These are phyloP conservation scores for Lithophane socia DNA, from an alignment of 2,888 invertebrate species.

Conservation along the genomic window DNA sequence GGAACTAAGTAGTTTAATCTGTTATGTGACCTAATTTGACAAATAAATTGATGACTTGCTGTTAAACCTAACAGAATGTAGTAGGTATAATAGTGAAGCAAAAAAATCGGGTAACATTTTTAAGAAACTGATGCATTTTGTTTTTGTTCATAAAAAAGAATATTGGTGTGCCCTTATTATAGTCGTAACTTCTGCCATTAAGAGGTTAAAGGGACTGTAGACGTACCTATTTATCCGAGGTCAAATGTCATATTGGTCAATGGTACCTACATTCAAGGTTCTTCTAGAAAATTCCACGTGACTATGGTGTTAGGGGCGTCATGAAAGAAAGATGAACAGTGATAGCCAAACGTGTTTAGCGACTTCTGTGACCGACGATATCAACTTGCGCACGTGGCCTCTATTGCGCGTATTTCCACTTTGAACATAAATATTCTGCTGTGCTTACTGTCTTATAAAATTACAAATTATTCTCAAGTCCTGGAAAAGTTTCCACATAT, in stretches of 20 bases:
- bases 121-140: no score
- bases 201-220: background rate
- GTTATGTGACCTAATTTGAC: slow-evolving; percentile 13
- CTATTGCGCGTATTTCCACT: slow-evolving; percentile 9
- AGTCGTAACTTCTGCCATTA: background rate
- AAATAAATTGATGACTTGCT: slow-evolving; percentile 10
- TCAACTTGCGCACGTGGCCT: slow-evolving; percentile 32
- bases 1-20: slow-evolving; percentile 19
- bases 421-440: slow-evolving; percentile 8
- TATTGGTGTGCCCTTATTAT: background rate
- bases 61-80: no score
- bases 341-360: slow-evolving; percentile 55
- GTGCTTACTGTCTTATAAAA: slow-evolving; percentile 6
- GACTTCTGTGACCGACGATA: slow-evolving; percentile 35
- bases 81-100: no score
- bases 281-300: slow-evolving; percentile 41
- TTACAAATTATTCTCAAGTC: background rate
- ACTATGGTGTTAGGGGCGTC: slow-evolving; percentile 1
- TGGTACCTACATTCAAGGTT: background rate
- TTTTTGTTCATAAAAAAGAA: no score
- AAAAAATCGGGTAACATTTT: no score
- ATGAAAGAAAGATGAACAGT: slow-evolving; percentile 49
- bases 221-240: background rate
- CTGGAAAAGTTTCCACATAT: slow-evolving; percentile 9
- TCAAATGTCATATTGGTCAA: background rate